Percentiles rank a stretch among this genome's conserved stretches.
phyloP scores from a whole-genome alignment of 2,113 vertebrate species.

The Phodopus roborovskii region DNA sequence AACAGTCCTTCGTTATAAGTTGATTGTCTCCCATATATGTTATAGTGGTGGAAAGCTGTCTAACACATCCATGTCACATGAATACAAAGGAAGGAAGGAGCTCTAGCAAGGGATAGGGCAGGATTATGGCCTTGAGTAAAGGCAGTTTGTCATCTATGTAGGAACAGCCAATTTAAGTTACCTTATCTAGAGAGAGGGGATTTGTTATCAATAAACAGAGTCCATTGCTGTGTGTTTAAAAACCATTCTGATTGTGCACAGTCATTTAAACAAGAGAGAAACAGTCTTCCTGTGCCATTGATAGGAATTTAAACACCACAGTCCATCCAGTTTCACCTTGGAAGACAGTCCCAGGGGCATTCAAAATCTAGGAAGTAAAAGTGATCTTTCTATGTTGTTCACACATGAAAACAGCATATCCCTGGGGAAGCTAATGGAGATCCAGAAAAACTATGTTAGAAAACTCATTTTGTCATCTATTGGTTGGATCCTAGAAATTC shows the following conservation, averaged over 20 bases:
- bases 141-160: accelerated
- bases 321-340: background rate
- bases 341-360: background rate
- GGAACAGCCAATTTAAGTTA: background rate
- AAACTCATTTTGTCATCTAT: background rate
- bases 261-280: background rate
- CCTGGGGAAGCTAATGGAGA: background rate
- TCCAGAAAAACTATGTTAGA: background rate
- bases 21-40: background rate
- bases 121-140: background rate
- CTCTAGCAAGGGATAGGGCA: background rate
- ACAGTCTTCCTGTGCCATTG: background rate
- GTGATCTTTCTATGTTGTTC: background rate
- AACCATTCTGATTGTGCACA: background rate
- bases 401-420: background rate
- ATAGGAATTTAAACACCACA: background rate
- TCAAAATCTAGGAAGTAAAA: background rate
- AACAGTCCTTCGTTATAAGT: no score
- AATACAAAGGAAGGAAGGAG: accelerated
- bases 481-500: background rate
- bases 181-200: background rate
- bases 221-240: background rate
- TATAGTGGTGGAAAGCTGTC: background rate
- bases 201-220: background rate
- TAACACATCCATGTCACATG: background rate